phyloP scores from a whole-genome alignment of 2,888 invertebrate species.

The Ceratothoa steindachneri region DNA sequence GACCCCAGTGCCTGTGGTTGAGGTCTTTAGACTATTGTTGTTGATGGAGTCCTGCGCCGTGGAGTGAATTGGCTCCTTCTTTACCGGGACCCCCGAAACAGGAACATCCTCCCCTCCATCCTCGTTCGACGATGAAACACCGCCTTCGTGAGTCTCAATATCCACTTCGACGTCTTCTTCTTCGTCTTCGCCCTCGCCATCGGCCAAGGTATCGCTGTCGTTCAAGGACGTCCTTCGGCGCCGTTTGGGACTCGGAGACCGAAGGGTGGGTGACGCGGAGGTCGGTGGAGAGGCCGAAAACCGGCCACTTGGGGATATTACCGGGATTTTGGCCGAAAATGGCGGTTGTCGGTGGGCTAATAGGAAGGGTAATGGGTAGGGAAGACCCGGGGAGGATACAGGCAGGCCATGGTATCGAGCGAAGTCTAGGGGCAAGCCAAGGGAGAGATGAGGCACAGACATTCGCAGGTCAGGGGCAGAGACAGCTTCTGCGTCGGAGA shows the following conservation, averaged over 20 bases:
- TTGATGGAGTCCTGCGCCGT: slow-evolving; percentile 26
- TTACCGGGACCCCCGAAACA: not conserved
- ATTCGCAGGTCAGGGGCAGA: slow-evolving; percentile 24
- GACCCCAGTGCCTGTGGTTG: too few relatives aligned
- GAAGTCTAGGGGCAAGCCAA: slow-evolving; percentile 27
- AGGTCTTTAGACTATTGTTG: slow-evolving; percentile 27
- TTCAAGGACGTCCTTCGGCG: slow-evolving; percentile 11
- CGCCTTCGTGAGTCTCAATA: slow-evolving; percentile 2
- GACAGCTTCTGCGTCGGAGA: not conserved
- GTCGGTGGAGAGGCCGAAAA: not conserved
- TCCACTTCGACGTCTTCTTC: slow-evolving; percentile 28
- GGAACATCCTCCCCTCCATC: not conserved
- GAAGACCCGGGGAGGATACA: slow-evolving; percentile 15
- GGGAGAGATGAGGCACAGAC: slow-evolving; percentile 27
- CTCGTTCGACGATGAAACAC: not conserved
- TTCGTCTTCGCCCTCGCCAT: slow-evolving; percentile 25
- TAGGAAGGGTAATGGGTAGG: slow-evolving; percentile 28
- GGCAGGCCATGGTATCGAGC: slow-evolving; percentile 26
- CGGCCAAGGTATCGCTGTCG: slow-evolving; percentile 13
- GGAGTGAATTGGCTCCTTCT: not conserved
- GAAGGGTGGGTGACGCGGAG: slow-evolving; percentile 18
- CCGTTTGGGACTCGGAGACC: slow-evolving; percentile 24
- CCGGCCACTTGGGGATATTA: slow-evolving; percentile 11
- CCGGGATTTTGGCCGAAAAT: slow-evolving; percentile 16
- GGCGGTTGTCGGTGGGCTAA: slow-evolving; percentile 13